Base-by-base conservation (phyloP, 2,797 vertebrate genomes). In the Chaetophractus vellerosus region DNA sequence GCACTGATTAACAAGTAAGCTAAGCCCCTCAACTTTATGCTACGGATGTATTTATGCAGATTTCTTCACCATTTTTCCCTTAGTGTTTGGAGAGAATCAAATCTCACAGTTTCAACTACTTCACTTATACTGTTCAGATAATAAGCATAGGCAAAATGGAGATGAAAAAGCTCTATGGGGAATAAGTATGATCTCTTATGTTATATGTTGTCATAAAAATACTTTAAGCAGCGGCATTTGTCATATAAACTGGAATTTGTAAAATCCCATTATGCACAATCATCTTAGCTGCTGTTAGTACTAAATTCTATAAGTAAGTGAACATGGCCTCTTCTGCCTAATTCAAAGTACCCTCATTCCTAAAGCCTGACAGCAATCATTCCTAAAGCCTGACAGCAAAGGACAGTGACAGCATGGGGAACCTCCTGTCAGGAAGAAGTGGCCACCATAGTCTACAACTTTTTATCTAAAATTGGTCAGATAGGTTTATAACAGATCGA, bases 1-100 rank as follows among this genome's bases (percentile, higher is more conserved):
- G 93, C 80, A 96, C 97, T 92, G 82, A 98, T 98, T 97, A 98
- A 96, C 96, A 95, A 63, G 31, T 93, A 96, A 98, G 97, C 97
- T 97, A 97, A 94, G 84, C 71, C 96, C 90, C 90, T 93, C 84
- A 95, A 59, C 88, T 96, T 96, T 97, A 83, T 59, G 74, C 82
- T 94, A 66, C 52, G 87, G 68, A 91, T 95, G 4, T 82, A 91
- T 93, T 97, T 88, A 97, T 96, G 91, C 61, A 97, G 79, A 98
- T 97, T 26, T 93, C 91, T 85, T 81, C 36, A 69, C 86, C 59
- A 79, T 89, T 79, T 92, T 69, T 15, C 31, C 21, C 31, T 92
- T 33, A 78, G n/a, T 87, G 50, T 84, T 92, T 63, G 61, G 23
- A 48, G 84, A 31, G 31, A 93, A 92, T 96, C 45, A 96, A 93